These are phyloP conservation scores for Eulemur mongoz DNA, from an alignment of 2,797 vertebrate genomes.

Conservation along the genomic window DNA sequence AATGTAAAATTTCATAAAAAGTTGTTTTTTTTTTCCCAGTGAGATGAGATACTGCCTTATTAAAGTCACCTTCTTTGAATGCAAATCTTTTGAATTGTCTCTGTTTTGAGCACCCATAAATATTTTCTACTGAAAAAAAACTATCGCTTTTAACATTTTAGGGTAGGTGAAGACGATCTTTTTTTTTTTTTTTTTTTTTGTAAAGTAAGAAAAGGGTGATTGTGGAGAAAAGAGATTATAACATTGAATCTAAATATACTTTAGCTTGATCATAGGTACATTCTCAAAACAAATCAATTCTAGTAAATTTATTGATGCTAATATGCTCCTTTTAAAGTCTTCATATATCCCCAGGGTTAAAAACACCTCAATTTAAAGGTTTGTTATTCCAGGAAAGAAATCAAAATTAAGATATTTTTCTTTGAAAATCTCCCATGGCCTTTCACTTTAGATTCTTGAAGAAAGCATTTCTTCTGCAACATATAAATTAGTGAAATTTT, in stretches of 20 bases:
- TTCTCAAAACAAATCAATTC: background rate
- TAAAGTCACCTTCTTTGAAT: background rate
- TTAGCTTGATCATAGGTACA: background rate
- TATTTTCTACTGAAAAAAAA: background rate
- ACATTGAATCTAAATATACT: background rate
- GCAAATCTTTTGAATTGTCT: background rate
- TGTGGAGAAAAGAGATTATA: background rate
- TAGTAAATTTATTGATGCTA: background rate
- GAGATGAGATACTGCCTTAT: background rate
- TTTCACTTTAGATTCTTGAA: background rate
- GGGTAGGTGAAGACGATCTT: background rate
- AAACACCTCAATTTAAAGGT: background rate
- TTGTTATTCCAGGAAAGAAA: background rate
- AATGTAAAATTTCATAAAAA: background rate
- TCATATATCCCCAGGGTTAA: background rate
- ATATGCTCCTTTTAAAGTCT: background rate
- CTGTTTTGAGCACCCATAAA: background rate
- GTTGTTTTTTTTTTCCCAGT: background rate
- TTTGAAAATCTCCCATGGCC: background rate
- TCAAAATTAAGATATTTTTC: background rate
- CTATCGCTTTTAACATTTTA: background rate
- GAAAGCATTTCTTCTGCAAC: background rate
- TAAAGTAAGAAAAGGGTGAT: background rate
- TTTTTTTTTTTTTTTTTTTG: background rate
- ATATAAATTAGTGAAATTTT: background rate